These are phyloP conservation scores for Mesoclemmys tuberculata DNA, from an alignment of 2,113 vertebrate species.

Conservation along the genomic window DNA sequence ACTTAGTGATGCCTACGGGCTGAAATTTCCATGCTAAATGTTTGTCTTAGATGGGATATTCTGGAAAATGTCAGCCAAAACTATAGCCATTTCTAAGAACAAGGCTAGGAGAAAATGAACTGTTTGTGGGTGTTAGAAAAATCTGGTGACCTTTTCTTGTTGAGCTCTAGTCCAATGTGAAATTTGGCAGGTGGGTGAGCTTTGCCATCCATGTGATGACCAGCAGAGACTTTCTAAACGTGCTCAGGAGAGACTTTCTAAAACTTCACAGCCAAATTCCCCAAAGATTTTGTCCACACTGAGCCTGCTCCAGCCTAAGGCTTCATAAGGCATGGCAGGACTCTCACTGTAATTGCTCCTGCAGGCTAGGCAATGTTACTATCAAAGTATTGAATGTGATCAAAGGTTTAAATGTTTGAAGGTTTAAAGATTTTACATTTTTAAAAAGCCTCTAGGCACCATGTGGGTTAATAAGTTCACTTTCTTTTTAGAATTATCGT, in stretches of 20 bases:
- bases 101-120: background rate
- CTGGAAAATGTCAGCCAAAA: background rate
- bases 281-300: background rate
- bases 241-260: background rate
- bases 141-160: background rate
- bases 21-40: background rate
- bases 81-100: background rate
- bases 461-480: conserved; percentile 34
- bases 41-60: background rate
- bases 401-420: conserved; percentile 4
- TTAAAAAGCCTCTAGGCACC: background rate
- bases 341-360: background rate
- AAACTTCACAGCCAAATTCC: background rate
- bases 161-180: background rate
- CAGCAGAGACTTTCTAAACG: background rate
- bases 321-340: background rate
- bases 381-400: background rate
- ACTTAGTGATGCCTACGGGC: background rate
- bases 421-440: background rate
- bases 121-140: background rate
- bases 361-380: background rate
- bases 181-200: background rate
- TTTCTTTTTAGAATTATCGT: conserved; percentile 48
- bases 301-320: background rate
- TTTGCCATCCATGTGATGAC: background rate